These are phyloP conservation scores for Bubo bubo DNA, from an alignment of 2,113 vertebrate genomes.

Conservation along the genomic window DNA sequence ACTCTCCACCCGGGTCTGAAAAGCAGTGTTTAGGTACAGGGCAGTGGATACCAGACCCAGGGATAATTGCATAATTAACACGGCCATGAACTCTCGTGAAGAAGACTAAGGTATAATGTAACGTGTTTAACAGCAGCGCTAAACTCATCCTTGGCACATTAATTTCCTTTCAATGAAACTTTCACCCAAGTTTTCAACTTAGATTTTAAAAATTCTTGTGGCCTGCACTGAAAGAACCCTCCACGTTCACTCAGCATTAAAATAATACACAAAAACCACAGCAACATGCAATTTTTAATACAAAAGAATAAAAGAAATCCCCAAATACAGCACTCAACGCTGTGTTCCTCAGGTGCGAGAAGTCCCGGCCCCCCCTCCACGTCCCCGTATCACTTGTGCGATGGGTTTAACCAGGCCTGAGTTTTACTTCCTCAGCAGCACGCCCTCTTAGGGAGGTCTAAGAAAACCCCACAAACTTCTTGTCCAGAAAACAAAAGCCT, in stretches of 20 bases:
- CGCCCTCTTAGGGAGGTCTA: neutral
- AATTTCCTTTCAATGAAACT: neutral
- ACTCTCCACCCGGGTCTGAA: neutral
- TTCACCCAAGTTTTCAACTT: neutral
- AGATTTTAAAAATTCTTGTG: neutral
- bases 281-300: rapidly evolving
- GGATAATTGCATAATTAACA: neutral
- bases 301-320: neutral
- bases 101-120: rapidly evolving
- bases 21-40: neutral
- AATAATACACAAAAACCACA: rapidly evolving
- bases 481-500: neutral
- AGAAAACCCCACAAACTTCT: neutral
- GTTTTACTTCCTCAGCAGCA: neutral
- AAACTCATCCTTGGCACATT: neutral
- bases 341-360: rapidly evolving
- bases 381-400: neutral
- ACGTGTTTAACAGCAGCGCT: rapidly evolving
- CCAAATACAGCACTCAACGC: neutral
- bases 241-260: rapidly evolving
- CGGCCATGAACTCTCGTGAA: rapidly evolving
- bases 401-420: neutral
- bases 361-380: too few relatives aligned
- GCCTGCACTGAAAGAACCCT: neutral
- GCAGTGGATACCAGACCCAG: neutral